Base-by-base conservation (phyloP, 2,888 invertebrate species). In the Drosophila limbata region DNA sequence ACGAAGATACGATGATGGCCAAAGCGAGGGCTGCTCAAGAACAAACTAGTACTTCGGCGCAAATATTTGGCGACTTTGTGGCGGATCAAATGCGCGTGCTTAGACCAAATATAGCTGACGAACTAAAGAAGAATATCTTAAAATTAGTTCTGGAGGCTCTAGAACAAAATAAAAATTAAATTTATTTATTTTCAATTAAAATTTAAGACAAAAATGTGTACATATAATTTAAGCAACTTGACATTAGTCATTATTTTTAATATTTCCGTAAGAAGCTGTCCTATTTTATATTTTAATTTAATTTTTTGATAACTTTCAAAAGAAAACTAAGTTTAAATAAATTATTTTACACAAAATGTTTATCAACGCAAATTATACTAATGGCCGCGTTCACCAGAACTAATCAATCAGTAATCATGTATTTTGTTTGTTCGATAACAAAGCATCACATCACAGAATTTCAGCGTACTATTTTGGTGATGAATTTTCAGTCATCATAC, bases 61-160 rank as follows among this genome's bases (percentile, higher is more conserved):
- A 77, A 31, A 77, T 74, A 15, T 74, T 74, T 55, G 73, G 74
- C 28, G 73, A 77, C n/a, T 75, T 75, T 52, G 42, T 75, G 21
- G 78, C 62, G 2, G 74, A 75, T 59, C 73, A 75, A 63, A 62
- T 75, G 65, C 59, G 74, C 0, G 45, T 28, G 15, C 44, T 75
- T 1, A 40, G 37, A 0, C 66, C 77, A 11, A 45, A 66, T 8
- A 28, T 77, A 15, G 78, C 78, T 21, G 53, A 28, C 15, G 51
- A 75, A 1, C 15, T 75, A 1, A 77, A 66, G 28, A 65, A 69
- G 31, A 65, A 60, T 52, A 64, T 78, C 11, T 33, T 75, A 1
- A 75, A 59, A 25, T 55, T 77, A 39, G 47, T 75, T 15, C 19
- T 77, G 5, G 55, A 72, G 1, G 66, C 73, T 10, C 33, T 75